Evolutionary conservation across 1,140 invertebrate species (phyloP).

Genomic region (Araneus ventricosus): DNA sequence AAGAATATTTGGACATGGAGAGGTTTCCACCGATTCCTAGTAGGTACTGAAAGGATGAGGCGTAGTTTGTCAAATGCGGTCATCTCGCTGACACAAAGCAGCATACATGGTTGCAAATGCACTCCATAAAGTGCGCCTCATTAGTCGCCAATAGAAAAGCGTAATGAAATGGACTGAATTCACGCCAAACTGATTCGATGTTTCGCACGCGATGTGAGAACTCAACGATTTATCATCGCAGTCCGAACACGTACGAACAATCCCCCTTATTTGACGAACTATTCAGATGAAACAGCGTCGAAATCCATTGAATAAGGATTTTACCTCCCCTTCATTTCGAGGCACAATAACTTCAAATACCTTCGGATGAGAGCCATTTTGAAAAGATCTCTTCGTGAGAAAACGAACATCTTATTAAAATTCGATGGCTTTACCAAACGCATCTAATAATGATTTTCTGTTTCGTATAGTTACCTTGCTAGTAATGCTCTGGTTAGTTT

Average conservation of each 20-base stretch:
- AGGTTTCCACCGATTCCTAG: not conserved
- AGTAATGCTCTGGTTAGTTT: too few species aligned
- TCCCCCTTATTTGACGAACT: constrained; percentile 53
- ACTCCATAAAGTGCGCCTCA: constrained; percentile 44
- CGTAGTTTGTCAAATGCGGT: constrained; percentile 40
- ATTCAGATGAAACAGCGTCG: constrained; percentile 31
- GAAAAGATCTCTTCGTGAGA: not conserved
- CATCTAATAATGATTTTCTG: too few species aligned
- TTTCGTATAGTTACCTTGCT: too few species aligned
- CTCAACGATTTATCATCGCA: constrained; percentile 58
- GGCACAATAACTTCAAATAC: not conserved
- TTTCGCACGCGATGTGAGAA: constrained; percentile 58
- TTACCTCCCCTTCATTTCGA: not conserved
- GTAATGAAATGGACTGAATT: constrained; percentile 59
- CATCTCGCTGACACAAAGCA: constrained; percentile 43
- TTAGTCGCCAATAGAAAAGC: constrained; percentile 63
- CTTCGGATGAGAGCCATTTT: not conserved
- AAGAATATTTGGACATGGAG: not conserved
- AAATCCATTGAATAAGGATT: constrained; percentile 27
- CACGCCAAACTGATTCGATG: constrained; percentile 54
- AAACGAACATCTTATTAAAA: not conserved
- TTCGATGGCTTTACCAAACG: not conserved
- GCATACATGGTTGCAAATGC: constrained; percentile 1
- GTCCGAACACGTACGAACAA: constrained; percentile 45
- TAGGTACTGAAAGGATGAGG: not conserved